phyloP scores from a whole-genome alignment of 2,797 vertebrate genomes.

The Enteromius radiatus region DNA sequence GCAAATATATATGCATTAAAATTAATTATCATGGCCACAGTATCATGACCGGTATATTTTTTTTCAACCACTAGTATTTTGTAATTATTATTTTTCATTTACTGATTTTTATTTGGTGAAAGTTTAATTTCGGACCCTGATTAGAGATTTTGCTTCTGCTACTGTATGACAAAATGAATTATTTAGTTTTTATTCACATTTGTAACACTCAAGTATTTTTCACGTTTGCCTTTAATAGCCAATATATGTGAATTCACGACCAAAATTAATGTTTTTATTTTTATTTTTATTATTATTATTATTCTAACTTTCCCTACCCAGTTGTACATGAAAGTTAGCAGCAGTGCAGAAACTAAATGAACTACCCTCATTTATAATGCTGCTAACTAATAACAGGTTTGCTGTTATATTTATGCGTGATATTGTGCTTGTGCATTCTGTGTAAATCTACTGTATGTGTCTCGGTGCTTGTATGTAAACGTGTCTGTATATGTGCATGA shows the following conservation, averaged over 20 bases:
- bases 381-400: conserved; percentile 84
- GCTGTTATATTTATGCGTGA: conserved; percentile 61
- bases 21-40: background rate
- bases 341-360: conserved; percentile 69
- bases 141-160: background rate
- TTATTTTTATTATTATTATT: background rate
- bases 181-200: background rate
- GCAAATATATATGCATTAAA: background rate
- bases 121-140: background rate
- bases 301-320: conserved; percentile 61
- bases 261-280: conserved; percentile 29
- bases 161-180: background rate
- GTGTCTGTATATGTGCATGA: conserved; percentile 70
- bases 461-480: conserved; percentile 46
- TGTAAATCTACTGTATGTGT: conserved; percentile 62
- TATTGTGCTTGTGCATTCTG: conserved; percentile 55
- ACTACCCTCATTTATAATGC: conserved; percentile 77
- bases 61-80: background rate
- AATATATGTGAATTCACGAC: conserved; percentile 35
- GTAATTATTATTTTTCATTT: background rate
- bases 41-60: background rate
- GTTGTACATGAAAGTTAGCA: conserved; percentile 67
- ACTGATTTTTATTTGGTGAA: background rate
- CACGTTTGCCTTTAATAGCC: background rate
- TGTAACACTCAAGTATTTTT: background rate